phyloP scores from a whole-genome alignment of 2,797 vertebrate genomes.

The Spondyliosoma cantharus region DNA sequence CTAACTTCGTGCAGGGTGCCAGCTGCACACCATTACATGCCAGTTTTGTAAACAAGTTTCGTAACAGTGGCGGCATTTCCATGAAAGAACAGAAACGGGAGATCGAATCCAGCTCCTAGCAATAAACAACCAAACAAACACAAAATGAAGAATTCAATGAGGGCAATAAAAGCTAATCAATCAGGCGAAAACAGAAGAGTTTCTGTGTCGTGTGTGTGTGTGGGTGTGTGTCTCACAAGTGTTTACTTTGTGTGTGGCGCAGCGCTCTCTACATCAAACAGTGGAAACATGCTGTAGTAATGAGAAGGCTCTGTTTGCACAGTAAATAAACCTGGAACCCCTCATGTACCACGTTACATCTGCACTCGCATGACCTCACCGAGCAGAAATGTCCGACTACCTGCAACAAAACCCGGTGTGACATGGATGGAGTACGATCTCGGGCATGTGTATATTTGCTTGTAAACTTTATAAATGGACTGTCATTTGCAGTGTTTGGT shows the following conservation, averaged over 20 bases:
- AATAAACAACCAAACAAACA: conserved; percentile 17
- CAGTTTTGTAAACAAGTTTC: conserved; percentile 6
- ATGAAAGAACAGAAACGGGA: conserved; percentile 12
- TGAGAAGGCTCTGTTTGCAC: conserved; percentile 53
- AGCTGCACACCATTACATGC: not conserved
- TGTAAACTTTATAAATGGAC: conserved; percentile 16
- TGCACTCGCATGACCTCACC: conserved; percentile 49
- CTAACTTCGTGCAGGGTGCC: not conserved
- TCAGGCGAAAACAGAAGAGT: conserved; percentile 27
- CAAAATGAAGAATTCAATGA: not conserved
- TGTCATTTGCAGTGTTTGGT: conserved; percentile 35
- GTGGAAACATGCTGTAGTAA: conserved; percentile 32
- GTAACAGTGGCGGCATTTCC: conserved; percentile 3
- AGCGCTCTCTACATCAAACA: conserved; percentile 38
- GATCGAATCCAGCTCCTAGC: not conserved
- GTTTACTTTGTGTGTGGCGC: conserved; percentile 44
- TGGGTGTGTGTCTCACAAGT: conserved; percentile 12
- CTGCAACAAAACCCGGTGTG: conserved; percentile 46
- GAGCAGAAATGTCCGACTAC: conserved; percentile 30
- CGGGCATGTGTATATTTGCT: conserved; percentile 26
- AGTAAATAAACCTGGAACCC: conserved; percentile 55
- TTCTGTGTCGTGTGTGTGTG: not conserved
- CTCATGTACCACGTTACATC: conserved; percentile 20
- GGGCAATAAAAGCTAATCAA: conserved; percentile 28
- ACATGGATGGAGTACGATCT: conserved; percentile 34